Percentiles rank a stretch among this genome's conserved stretches.
phyloP scores from a whole-genome alignment of 2,888 invertebrate genomes.

The Ormyrus nitidulus region DNA sequence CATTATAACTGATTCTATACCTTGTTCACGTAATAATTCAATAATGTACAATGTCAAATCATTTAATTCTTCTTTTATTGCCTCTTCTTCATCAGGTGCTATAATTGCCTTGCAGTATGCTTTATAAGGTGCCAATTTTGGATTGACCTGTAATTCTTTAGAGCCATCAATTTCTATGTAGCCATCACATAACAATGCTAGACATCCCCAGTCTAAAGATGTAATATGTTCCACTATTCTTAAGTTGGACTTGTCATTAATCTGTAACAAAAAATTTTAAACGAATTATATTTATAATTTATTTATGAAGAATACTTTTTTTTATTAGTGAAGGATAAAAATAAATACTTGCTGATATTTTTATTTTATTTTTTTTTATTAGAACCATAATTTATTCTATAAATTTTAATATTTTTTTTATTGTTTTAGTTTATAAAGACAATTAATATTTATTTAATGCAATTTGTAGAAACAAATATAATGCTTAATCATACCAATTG shows the following conservation, averaged over 20 bases:
- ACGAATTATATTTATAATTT: too few species aligned
- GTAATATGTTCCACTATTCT: conserved; percentile 68
- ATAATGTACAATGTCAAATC: conserved; percentile 79
- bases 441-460: too few species aligned
- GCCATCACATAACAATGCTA: conserved; percentile 70
- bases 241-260: conserved; percentile 53
- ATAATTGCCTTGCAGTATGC: conserved; percentile 79
- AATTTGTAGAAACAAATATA: too few species aligned
- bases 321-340: too few species aligned
- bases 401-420: too few species aligned
- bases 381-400: too few species aligned
- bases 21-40: conserved; percentile 76
- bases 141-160: conserved; percentile 80
- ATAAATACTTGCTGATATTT: too few species aligned
- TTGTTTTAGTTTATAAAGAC: too few species aligned
- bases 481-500: too few species aligned
- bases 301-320: too few species aligned
- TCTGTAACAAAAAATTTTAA: conserved; percentile 58
- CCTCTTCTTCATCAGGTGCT: conserved; percentile 72
- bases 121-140: conserved; percentile 87
- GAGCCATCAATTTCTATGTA: conserved; percentile 66
- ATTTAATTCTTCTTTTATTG: conserved; percentile 74
- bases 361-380: too few species aligned
- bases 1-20: conserved; percentile 68
- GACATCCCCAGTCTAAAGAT: conserved; percentile 71